A percentile compares a stretch with the other conserved stretches of the same genome.
Conservation (phyloP, 1,140 invertebrate species). For the Conus ventricosus region DNA sequence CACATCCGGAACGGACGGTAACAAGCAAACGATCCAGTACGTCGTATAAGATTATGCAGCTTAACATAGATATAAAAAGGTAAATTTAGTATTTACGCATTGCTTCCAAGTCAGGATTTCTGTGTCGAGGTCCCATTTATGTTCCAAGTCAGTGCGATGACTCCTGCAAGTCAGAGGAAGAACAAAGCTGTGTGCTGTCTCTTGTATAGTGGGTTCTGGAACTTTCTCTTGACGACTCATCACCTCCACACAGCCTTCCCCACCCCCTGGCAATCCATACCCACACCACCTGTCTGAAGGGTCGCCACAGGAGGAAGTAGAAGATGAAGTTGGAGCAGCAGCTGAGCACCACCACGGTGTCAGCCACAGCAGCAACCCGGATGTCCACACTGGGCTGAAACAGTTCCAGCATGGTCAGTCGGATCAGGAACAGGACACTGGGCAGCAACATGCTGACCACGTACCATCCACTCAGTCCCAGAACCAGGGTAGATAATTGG, state of each 20-base stretch:
- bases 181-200: background rate
- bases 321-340: conserved; percentile 27
- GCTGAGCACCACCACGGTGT: conserved; percentile 23
- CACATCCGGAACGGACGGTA: no score
- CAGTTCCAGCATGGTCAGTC: conserved; percentile 18
- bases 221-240: background rate
- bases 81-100: no score
- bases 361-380: conserved; percentile 28
- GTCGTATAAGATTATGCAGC: no score
- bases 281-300: conserved; percentile 1
- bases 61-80: no score
- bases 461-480: conserved; percentile 22
- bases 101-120: no score
- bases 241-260: background rate
- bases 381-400: conserved; percentile 25
- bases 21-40: no score
- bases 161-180: no score
- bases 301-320: conserved; percentile 34
- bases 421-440: conserved; percentile 21
- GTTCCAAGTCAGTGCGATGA: no score
- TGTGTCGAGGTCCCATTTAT: no score
- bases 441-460: conserved; percentile 27
- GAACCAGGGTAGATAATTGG: conserved; percentile 24
- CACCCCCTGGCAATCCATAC: background rate
- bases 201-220: background rate